A percentile compares a stretch with the other conserved stretches of the same genome.
These are phyloP conservation scores for Microhierax caerulescens DNA, from an alignment of 2,797 vertebrate species.

Conservation along the genomic window DNA sequence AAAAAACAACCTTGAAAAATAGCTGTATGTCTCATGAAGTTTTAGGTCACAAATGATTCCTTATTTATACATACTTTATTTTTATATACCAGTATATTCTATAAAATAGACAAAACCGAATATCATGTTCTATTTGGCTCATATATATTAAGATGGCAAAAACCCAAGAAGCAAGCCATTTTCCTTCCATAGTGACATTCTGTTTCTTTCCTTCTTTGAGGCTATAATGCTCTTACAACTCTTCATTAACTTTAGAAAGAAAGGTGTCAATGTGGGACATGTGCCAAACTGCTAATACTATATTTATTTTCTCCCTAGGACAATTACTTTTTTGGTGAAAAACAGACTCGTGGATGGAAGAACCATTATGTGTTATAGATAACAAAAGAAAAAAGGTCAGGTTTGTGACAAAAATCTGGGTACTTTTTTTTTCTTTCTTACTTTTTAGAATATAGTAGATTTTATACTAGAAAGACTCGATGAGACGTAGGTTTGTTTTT, in stretches of 20 bases:
- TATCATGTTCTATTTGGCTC: not conserved
- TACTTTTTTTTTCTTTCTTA: not conserved
- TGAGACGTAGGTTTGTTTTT: not conserved
- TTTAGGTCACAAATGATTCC: not conserved
- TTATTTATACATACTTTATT: not conserved
- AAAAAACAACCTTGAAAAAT: not conserved
- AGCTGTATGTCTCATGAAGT: not conserved
- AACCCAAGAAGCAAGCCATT: not conserved
- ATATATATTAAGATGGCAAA: not conserved
- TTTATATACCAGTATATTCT: not conserved
- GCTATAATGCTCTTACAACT: not conserved
- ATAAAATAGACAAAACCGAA: not conserved
- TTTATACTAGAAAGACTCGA: not conserved
- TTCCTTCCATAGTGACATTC: not conserved
- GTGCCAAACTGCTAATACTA: not conserved
- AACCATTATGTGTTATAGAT: not conserved
- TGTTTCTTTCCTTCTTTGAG: not conserved
- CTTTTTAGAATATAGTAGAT: not conserved
- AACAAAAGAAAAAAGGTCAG: not conserved
- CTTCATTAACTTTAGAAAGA: not conserved
- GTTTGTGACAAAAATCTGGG: not conserved
- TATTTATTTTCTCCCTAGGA: not conserved
- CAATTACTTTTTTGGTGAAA: not conserved
- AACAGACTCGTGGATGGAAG: not conserved
- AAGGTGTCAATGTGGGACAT: not conserved